These are phyloP conservation scores for crab-eating macaque (Macaca fascicularis) DNA, from an alignment of 2,113 vertebrate genomes.

Conservation along the genomic window DNA sequence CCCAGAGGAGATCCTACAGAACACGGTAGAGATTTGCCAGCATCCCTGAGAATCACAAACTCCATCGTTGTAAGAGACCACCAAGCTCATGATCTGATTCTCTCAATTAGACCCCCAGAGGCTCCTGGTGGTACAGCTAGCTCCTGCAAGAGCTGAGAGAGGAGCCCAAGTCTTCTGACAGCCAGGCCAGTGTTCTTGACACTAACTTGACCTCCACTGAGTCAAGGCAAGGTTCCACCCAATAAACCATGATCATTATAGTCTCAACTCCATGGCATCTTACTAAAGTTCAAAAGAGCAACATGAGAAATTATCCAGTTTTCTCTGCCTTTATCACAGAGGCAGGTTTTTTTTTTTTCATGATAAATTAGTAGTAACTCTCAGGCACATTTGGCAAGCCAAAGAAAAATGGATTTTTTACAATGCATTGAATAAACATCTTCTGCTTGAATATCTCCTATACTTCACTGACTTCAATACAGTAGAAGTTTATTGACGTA, in stretches of 20 bases:
- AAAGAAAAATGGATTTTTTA: slow-evolving; percentile 64
- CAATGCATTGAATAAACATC: slow-evolving; percentile 73
- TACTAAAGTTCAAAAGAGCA: background rate
- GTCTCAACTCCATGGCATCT: background rate
- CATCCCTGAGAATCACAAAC: background rate
- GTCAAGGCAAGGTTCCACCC: background rate
- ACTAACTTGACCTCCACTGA: fast-evolving
- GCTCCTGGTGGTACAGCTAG: background rate
- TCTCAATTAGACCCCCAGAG: background rate
- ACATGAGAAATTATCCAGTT: background rate
- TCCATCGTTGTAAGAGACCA: background rate
- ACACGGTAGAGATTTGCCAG: fast-evolving
- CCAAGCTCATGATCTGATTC: background rate
- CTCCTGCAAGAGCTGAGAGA: background rate
- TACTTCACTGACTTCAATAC: slow-evolving; percentile 70
- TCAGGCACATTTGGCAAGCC: slow-evolving; percentile 65
- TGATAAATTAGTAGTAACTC: slow-evolving; percentile 67
- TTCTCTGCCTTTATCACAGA: background rate
- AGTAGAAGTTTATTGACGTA: slow-evolving; percentile 78
- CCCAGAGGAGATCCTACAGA: fast-evolving
- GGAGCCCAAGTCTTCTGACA: fast-evolving
- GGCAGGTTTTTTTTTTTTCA: background rate
- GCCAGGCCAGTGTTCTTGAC: fast-evolving
- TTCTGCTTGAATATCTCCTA: slow-evolving; percentile 67
- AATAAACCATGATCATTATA: fast-evolving